These are phyloP conservation scores for Oriolus oriolus DNA, from an alignment of 2,113 vertebrate species.

Conservation along the genomic window DNA sequence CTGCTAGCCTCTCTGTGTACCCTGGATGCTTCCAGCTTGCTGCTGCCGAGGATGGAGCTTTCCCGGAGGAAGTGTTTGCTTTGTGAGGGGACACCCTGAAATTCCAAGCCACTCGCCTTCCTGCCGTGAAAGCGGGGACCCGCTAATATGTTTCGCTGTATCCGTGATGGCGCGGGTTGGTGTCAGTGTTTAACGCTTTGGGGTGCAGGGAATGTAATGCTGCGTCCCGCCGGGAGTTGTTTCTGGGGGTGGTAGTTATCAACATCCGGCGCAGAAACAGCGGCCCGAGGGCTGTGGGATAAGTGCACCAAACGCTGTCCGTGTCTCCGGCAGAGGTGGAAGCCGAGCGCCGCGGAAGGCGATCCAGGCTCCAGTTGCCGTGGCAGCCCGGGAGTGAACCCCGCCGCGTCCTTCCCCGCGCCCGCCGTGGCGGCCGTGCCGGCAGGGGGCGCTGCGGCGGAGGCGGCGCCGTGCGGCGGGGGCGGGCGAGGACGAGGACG, in stretches of 20 bases:
- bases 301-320: rapidly evolving
- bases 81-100: neutral
- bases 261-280: rapidly evolving
- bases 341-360: rapidly evolving
- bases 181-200: rapidly evolving
- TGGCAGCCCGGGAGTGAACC: neutral
- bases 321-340: neutral
- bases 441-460: neutral
- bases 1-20: neutral
- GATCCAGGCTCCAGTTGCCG: rapidly evolving
- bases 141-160: neutral
- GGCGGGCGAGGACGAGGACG: neutral
- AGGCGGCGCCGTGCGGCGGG: neutral
- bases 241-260: neutral
- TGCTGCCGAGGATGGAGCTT: neutral
- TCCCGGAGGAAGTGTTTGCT: neutral
- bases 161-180: neutral
- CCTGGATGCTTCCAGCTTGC: neutral
- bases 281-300: neutral
- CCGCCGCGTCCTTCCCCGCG: neutral
- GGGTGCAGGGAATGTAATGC: neutral
- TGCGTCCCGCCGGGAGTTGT: neutral
- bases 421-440: neutral
- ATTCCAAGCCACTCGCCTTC: neutral
- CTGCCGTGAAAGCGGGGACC: neutral